Base-by-base conservation (phyloP, 2,888 invertebrate genomes). In the Saturnia pavonia region DNA sequence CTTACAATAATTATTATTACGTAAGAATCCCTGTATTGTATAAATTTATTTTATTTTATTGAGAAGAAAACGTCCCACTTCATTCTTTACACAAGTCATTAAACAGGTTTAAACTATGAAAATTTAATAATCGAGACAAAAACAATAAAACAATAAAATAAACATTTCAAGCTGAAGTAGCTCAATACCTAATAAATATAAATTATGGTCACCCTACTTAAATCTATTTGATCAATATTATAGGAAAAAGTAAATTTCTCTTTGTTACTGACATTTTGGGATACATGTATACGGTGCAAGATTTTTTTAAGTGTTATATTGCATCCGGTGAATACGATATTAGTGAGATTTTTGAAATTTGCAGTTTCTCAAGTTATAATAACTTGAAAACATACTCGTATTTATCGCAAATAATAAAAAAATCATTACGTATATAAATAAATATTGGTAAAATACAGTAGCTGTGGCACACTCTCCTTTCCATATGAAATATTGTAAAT, bases 301-400 rank as follows among this genome's bases (percentile, higher is more conserved):
- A 74, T 80, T 71, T 76, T 85, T 84, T 83, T 83, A 75, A 81
- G 74, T 82, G 85, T 86, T 86, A 73, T 71, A 74, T 80, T 80
- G 74, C 82, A 87, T 90, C 88, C 88, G 86, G 87, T 78, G 72
- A 81, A 86, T 75, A 71, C 73, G 84, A 88, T 83, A 88, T 80
- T 75, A 78, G 83, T 88, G 88, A 75, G 87, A 88, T 82, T 81
- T 75, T 73, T 70, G 70, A 75, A 74, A 78, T 77, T 81, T 72
- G 69, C 27, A 54, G 75, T 75, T 84, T 86, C 81, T 80, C 84
- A 81, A 68, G n/a, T 42, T 25, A 19, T 48, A 65, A 19, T 27
- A 65, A 34, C 63, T 65, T 34, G 4, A 2, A 65, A 34, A 34
- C 4, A 16, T 48, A 48, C 34, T 45, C 42, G 11, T 48, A 48